Evolutionary conservation across 2,113 vertebrate species (phyloP).

Genomic region (Ammospiza caudacuta): DNA sequence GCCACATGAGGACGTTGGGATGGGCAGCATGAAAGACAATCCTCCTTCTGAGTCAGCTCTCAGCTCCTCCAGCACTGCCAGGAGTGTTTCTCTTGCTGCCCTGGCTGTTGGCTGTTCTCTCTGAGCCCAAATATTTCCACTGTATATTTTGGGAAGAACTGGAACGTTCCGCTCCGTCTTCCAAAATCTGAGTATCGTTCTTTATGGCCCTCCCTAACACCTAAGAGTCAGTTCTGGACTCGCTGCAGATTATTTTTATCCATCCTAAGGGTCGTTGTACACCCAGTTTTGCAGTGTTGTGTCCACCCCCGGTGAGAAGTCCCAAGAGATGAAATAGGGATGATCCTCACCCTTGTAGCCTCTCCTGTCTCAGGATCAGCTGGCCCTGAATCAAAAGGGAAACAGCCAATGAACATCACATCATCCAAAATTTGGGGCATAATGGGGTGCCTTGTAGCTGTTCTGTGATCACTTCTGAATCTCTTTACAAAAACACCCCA

Average conservation of each 20-base stretch:
- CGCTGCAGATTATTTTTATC: neutral
- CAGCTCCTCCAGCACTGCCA: neutral
- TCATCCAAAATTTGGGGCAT: neutral
- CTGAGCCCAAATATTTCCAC: slow-evolving; percentile 42
- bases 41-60: slow-evolving; percentile 28
- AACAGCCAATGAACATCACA: neutral
- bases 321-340: neutral
- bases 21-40: neutral
- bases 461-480: neutral
- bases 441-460: neutral
- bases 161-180: slow-evolving; percentile 33
- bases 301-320: neutral
- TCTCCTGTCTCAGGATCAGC: neutral
- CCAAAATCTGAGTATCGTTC: slow-evolving; percentile 11
- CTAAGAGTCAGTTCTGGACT: neutral
- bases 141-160: slow-evolving; percentile 46
- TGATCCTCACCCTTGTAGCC: neutral
- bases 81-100: neutral
- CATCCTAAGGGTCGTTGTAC: neutral
- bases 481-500: neutral
- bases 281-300: neutral
- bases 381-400: neutral
- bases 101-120: neutral
- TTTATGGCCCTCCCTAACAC: slow-evolving; percentile 8
- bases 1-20: neutral